phyloP scores from a whole-genome alignment of 2,888 invertebrate genomes.

The Andrena flavipes region DNA sequence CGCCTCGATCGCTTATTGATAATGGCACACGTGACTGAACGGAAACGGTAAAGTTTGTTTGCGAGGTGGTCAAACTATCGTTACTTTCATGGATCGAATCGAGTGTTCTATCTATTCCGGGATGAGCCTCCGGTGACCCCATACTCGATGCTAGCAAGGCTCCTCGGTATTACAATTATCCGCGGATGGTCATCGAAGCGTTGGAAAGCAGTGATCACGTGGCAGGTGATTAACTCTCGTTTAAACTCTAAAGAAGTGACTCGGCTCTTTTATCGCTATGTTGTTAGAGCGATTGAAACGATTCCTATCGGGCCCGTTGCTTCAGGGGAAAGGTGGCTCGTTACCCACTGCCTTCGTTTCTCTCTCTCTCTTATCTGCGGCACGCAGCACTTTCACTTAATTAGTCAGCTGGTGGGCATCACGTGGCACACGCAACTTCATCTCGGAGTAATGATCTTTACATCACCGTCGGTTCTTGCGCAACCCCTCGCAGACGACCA shows the following conservation, averaged over 20 bases:
- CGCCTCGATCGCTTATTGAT: constrained; percentile 1
- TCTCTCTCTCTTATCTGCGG: background rate
- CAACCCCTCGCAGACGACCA: constrained; percentile 25
- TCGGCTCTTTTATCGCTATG: background rate
- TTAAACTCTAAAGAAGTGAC: background rate
- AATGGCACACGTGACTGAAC: background rate
- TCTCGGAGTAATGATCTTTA: constrained; percentile 56
- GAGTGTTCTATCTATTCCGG: too few species aligned
- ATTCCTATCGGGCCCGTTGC: background rate
- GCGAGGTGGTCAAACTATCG: background rate
- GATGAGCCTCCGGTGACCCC: background rate
- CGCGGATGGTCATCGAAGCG: background rate
- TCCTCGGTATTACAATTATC: background rate
- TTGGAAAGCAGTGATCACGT: background rate
- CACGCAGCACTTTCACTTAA: constrained; percentile 59
- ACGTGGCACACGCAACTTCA: constrained; percentile 38
- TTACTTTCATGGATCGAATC: background rate
- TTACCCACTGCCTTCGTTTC: background rate
- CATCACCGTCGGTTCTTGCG: constrained; percentile 53
- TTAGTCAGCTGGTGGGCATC: constrained; percentile 51
- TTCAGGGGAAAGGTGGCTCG: constrained; percentile 13
- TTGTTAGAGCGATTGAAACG: background rate
- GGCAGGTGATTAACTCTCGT: background rate
- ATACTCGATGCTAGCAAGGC: background rate
- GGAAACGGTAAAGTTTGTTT: background rate